phyloP scores from a whole-genome alignment of 2,888 invertebrate genomes.

The Atethmia centrago region DNA sequence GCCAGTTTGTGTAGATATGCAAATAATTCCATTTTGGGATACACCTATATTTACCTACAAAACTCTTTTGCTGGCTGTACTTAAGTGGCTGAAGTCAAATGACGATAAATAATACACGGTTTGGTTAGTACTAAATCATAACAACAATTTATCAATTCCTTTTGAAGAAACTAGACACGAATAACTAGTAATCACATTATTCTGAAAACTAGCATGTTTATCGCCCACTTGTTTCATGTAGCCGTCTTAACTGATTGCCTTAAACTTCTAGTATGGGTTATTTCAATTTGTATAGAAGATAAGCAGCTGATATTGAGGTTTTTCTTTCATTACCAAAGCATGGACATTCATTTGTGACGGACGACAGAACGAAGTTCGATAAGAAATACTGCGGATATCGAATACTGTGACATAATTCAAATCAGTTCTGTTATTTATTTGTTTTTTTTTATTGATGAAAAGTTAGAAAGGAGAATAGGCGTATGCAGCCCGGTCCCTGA shows the following conservation, averaged over 20 bases:
- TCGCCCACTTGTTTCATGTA: conserved; percentile 13
- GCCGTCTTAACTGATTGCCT: conserved; percentile 35
- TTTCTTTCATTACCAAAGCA: conserved; percentile 53
- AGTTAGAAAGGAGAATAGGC: neutral
- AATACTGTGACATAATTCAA: conserved; percentile 45
- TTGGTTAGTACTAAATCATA: neutral
- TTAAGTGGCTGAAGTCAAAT: neutral
- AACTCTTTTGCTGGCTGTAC: neutral
- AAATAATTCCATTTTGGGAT: neutral
- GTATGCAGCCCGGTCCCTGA: no score
- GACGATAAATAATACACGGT: conserved; percentile 17
- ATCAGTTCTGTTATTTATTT: neutral
- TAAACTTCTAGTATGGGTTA: conserved; percentile 37
- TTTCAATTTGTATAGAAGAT: conserved; percentile 48
- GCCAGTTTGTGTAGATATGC: no score
- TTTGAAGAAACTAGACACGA: conserved; percentile 31
- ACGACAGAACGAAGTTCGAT: conserved; percentile 24
- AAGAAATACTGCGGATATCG: no score
- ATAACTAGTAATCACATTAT: conserved; percentile 29
- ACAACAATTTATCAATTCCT: conserved; percentile 15
- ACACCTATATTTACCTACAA: no score
- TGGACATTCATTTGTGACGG: conserved; percentile 49
- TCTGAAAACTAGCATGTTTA: conserved; percentile 17
- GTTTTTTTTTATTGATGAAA: neutral
- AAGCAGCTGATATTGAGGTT: conserved; percentile 46